phyloP scores from a whole-genome alignment of 2,888 invertebrate genomes.

The Pyralis farinalis region DNA sequence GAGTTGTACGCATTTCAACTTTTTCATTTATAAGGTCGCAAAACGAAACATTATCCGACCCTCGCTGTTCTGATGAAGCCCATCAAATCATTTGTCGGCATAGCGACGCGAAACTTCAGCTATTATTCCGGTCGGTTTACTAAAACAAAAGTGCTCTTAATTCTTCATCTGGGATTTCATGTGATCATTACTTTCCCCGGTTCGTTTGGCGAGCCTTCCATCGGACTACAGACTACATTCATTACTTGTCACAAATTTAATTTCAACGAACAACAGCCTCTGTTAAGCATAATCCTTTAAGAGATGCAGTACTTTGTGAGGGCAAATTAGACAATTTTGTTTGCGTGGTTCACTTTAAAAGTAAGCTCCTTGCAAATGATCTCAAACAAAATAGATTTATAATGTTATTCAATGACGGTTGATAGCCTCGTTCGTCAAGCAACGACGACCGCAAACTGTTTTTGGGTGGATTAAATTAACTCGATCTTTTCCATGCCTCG shows the following conservation, averaged over 20 bases:
- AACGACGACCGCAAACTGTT: too few relatives aligned
- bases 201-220: constrained; percentile 46
- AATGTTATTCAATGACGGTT: too few relatives aligned
- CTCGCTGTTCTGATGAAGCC: constrained; percentile 58
- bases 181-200: constrained; percentile 62
- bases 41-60: constrained; percentile 57
- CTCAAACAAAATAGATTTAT: too few relatives aligned
- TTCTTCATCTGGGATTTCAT: constrained; percentile 70
- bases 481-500: too few relatives aligned
- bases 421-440: too few relatives aligned
- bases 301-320: constrained; percentile 38
- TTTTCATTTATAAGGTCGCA: constrained; percentile 41
- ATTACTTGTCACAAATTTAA: constrained; percentile 54
- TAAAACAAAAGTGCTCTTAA: constrained; percentile 69
- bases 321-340: constrained; percentile 43
- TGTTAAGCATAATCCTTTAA: constrained; percentile 47
- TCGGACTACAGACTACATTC: constrained; percentile 29
- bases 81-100: constrained; percentile 71
- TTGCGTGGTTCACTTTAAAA: constrained; percentile 39
- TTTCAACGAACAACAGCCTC: constrained; percentile 49
- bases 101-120: constrained; percentile 63
- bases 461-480: too few relatives aligned
- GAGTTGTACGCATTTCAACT: constrained; percentile 28
- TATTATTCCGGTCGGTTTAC: constrained; percentile 71
- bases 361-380: constrained; percentile 27